These are phyloP conservation scores for Gobionotothen gibberifrons DNA, from an alignment of 2,797 vertebrate genomes.

Conservation along the genomic window DNA sequence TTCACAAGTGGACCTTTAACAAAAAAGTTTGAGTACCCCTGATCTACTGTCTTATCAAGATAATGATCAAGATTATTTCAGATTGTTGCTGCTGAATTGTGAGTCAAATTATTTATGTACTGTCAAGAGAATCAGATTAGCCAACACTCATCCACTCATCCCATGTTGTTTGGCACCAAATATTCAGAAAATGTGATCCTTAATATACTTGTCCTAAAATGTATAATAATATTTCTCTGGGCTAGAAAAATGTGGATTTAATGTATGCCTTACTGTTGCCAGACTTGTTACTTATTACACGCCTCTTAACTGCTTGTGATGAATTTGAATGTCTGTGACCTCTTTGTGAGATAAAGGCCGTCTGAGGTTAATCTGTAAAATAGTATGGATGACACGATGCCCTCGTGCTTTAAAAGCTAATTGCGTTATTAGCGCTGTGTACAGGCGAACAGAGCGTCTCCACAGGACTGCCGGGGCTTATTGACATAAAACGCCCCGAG, in stretches of 20 bases:
- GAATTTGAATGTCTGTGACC: slow-evolving; percentile 9
- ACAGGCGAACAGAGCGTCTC: background rate
- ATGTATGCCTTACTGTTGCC: background rate
- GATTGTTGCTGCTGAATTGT: background rate
- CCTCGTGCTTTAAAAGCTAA: slow-evolving; percentile 16
- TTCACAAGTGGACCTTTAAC: too few relatives aligned
- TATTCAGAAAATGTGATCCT: background rate
- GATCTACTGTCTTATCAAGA: background rate
- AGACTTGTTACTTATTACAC: background rate
- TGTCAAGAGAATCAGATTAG: too few relatives aligned
- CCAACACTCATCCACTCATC: background rate
- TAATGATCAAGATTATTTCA: background rate
- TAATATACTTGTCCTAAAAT: slow-evolving; percentile 1
- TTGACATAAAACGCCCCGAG: background rate
- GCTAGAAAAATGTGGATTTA: background rate
- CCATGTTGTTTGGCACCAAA: background rate
- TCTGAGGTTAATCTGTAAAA: slow-evolving; percentile 8
- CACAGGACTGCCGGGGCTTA: background rate
- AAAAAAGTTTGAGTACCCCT: too few relatives aligned
- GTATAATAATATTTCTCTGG: background rate
- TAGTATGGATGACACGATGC: background rate
- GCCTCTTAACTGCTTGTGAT: background rate
- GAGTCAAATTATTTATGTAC: too few relatives aligned
- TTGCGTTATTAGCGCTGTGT: background rate
- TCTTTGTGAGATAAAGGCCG: background rate